These are phyloP conservation scores for Oxycera nigricornis DNA, from an alignment of 2,888 invertebrate species.

Conservation along the genomic window DNA sequence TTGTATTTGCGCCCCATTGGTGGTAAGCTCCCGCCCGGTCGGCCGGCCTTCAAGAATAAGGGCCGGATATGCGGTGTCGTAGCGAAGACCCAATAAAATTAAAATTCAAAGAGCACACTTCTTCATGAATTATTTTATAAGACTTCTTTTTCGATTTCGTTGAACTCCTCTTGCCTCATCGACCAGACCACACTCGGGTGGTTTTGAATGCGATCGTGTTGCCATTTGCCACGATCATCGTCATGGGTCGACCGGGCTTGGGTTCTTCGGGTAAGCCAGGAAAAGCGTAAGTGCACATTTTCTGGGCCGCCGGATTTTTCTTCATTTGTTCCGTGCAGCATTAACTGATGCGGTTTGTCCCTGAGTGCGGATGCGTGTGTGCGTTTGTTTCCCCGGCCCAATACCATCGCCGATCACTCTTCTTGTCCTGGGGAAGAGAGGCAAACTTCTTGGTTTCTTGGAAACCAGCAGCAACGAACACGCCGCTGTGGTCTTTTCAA, in stretches of 20 bases:
- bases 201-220: not conserved
- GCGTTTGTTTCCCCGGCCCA: not conserved
- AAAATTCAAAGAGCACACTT: constrained; percentile 18
- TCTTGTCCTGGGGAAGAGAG: no score
- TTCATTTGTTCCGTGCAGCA: no score
- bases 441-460: no score
- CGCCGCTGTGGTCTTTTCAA: not conserved
- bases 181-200: constrained; percentile 20
- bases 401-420: not conserved
- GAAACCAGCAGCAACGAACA: not conserved
- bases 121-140: not conserved
- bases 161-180: constrained; percentile 22
- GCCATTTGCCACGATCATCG: not conserved
- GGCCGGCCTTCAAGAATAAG: not conserved
- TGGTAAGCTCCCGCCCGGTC: not conserved
- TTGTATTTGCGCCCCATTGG: not conserved
- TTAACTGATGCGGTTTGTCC: no score
- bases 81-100: not conserved
- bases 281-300: no score
- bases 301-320: no score
- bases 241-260: not conserved
- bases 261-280: no score
- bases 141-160: constrained; percentile 40
- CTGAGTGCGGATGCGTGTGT: not conserved
- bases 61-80: constrained; percentile 26